These are phyloP conservation scores for Siniperca scherzeri DNA, from an alignment of 2,797 vertebrate species.

Conservation along the genomic window DNA sequence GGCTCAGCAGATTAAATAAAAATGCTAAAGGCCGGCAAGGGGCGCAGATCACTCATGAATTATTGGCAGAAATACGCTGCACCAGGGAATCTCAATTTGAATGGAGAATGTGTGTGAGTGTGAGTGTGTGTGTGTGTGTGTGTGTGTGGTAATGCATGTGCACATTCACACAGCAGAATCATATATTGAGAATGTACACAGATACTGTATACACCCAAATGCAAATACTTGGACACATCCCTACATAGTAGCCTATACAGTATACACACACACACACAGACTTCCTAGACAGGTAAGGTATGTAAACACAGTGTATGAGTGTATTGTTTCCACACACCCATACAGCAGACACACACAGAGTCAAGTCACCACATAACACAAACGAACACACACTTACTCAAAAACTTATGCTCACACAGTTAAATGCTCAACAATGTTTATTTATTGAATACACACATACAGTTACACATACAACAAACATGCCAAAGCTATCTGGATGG, in stretches of 20 bases:
- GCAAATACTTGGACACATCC: neutral
- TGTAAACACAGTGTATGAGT: neutral
- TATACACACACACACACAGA: neutral
- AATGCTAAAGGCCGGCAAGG: conserved; percentile 93
- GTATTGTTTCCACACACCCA: conserved; percentile 21
- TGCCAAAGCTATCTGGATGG: neutral
- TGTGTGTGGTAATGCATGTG: conserved; percentile 30
- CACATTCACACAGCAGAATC: conserved; percentile 36
- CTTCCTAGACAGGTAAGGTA: neutral
- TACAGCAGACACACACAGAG: conserved; percentile 1
- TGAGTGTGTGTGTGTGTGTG: conserved; percentile 24
- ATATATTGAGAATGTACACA: conserved; percentile 26
- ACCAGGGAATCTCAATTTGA: conserved; percentile 90
- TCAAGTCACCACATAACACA: neutral
- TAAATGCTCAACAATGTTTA: neutral
- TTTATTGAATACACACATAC: neutral
- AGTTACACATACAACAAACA: neutral
- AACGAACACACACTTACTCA: neutral
- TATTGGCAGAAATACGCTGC: conserved; percentile 91
- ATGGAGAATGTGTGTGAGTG: conserved; percentile 49
- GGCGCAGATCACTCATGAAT: conserved; percentile 96
- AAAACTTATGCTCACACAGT: neutral
- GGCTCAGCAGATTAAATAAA: conserved; percentile 93
- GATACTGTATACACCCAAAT: conserved; percentile 33
- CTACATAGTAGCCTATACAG: neutral